These are phyloP conservation scores for Yponomeuta plumbellus DNA, from an alignment of 2,888 invertebrate species.

Conservation along the genomic window DNA sequence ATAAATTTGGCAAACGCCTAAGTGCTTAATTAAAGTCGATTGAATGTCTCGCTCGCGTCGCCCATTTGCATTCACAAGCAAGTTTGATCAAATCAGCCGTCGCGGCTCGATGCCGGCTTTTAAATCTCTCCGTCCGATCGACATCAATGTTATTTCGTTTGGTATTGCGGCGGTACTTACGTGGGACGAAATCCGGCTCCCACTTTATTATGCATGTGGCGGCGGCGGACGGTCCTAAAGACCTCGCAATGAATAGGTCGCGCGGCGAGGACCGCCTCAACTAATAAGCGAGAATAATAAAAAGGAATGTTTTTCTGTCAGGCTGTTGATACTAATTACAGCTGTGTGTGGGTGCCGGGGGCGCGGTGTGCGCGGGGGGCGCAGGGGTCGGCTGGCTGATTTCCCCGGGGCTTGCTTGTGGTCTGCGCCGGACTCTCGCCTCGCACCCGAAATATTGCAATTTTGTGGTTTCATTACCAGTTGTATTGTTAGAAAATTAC, in stretches of 20 bases:
- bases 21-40: slow-evolving; percentile 3
- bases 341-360: slow-evolving; percentile 4
- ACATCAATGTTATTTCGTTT: background rate
- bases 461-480: slow-evolving; percentile 14
- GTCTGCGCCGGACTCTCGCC: background rate
- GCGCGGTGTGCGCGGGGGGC: slow-evolving; percentile 4
- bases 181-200: background rate
- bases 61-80: background rate
- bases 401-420: slow-evolving; percentile 26
- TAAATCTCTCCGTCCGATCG: background rate
- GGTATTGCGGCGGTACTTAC: background rate
- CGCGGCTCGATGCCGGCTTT: background rate
- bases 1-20: background rate
- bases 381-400: slow-evolving; percentile 24
- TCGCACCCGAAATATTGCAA: slow-evolving; percentile 11
- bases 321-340: slow-evolving; percentile 6
- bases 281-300: background rate
- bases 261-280: background rate
- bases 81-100: background rate
- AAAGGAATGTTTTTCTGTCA: background rate
- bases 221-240: background rate
- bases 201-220: background rate
- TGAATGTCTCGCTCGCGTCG: background rate
- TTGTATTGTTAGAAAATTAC: slow-evolving; percentile 12
- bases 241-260: too few species aligned